A percentile compares a stretch with the other conserved stretches of the same genome.
Evolutionary conservation across 2,113 vertebrate genomes (phyloP).

Genomic region (Prietella phreatophila): DNA sequence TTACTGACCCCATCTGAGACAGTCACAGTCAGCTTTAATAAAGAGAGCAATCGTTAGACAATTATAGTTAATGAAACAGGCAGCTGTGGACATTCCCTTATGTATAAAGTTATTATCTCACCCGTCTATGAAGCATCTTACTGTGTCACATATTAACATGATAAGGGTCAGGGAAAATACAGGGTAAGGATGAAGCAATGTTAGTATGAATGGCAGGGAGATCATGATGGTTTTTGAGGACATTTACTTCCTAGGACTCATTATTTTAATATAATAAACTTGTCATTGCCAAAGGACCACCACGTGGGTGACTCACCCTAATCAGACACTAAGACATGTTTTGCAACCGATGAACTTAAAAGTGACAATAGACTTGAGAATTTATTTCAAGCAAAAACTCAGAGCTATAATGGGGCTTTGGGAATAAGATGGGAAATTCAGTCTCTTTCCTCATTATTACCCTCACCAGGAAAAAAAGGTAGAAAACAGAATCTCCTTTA

Average conservation of each 20-base stretch:
- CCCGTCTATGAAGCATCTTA: conserved; percentile 35
- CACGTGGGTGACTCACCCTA: not conserved
- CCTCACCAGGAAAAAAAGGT: not conserved
- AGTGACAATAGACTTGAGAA: not conserved
- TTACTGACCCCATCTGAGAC: conserved; percentile 52
- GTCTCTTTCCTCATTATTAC: not conserved
- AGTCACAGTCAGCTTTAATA: conserved; percentile 67
- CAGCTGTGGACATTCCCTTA: conserved; percentile 60
- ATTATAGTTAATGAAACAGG: conserved; percentile 76
- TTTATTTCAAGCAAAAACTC: not conserved
- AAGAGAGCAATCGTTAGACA: conserved; percentile 65
- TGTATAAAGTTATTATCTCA: conserved; percentile 56
- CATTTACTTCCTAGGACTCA: not conserved
- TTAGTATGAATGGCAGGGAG: conserved; percentile 25
- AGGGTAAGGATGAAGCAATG: conserved; percentile 36
- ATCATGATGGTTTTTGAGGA: conserved; percentile 5
- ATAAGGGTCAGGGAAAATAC: conserved; percentile 26
- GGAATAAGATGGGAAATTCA: not conserved
- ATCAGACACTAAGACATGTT: not conserved
- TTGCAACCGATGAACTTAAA: not conserved
- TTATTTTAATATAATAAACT: conserved; percentile 14
- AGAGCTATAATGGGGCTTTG: not conserved
- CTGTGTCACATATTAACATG: conserved; percentile 58
- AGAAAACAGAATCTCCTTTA: not conserved
- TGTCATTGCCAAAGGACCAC: not conserved